Evolutionary conservation across 1,140 invertebrate genomes (phyloP).

Genomic region (Agrypnia vestita): DNA sequence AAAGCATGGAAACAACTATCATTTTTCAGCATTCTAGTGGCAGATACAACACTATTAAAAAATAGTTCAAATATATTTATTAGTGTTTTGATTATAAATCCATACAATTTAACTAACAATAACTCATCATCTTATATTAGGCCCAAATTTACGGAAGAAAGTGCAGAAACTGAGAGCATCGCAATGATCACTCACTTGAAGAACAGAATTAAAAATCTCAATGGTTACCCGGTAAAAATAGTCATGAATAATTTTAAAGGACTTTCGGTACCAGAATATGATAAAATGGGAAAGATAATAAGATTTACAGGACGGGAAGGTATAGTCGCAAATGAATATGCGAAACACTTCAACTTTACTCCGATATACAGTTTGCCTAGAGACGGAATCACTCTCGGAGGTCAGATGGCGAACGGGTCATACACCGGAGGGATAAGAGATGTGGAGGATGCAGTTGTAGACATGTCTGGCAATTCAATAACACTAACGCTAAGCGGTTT

Average conservation of each 20-base stretch:
- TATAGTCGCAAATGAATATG: conserved; percentile 42
- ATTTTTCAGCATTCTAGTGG: conserved; percentile 2
- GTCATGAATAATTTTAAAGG: conserved; percentile 46
- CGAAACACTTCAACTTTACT: conserved; percentile 50
- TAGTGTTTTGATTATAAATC: not conserved
- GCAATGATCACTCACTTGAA: too few species aligned
- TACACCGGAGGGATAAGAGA: conserved; percentile 14
- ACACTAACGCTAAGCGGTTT: conserved; percentile 2
- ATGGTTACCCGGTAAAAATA: conserved; percentile 3
- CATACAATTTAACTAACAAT: not conserved
- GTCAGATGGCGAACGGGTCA: conserved; percentile 21
- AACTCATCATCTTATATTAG: not conserved
- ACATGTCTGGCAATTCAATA: conserved; percentile 50
- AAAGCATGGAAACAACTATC: conserved; percentile 8
- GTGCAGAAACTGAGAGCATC: too few species aligned
- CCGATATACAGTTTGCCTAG: conserved; percentile 47
- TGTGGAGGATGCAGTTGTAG: conserved; percentile 43
- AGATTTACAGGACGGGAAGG: conserved; percentile 45
- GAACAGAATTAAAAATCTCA: too few species aligned
- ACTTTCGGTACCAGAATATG: conserved; percentile 25
- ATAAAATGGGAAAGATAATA: conserved; percentile 38
- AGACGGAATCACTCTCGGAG: conserved; percentile 33
- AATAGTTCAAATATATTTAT: not conserved
- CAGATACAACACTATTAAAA: not conserved
- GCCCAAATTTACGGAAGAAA: not conserved